Conservation (phyloP, 2,888 invertebrate genomes). For the Dorcus hopei region DNA sequence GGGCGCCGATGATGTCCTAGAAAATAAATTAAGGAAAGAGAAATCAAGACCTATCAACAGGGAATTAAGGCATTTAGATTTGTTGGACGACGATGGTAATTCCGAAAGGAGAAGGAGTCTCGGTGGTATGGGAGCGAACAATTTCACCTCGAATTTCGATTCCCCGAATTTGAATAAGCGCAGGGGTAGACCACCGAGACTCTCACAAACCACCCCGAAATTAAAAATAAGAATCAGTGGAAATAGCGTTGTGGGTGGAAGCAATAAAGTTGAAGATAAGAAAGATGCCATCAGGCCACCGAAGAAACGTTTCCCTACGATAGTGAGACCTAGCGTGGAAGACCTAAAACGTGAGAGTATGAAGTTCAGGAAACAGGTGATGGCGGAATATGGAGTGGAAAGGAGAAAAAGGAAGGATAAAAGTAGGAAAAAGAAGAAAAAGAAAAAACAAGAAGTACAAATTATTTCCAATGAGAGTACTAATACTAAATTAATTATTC, state of each 20-base stretch:
- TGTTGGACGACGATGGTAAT: constrained; percentile 58
- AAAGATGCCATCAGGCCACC: constrained; percentile 66
- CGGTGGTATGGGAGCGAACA: constrained; percentile 49
- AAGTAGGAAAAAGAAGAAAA: constrained; percentile 58
- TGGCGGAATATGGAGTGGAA: constrained; percentile 77
- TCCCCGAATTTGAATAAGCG: constrained; percentile 36
- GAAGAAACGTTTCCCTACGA: constrained; percentile 70
- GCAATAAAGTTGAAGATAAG: constrained; percentile 49
- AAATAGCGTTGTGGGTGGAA: constrained; percentile 51
- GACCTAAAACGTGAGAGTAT: constrained; percentile 81
- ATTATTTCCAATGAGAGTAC: constrained; percentile 56
- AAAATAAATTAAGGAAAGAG: constrained; percentile 65
- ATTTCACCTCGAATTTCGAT: constrained; percentile 34
- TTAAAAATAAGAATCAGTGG: constrained; percentile 64
- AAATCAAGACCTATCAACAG: constrained; percentile 55
- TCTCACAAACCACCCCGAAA: constrained; percentile 57
- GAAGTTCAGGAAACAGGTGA: constrained; percentile 80
- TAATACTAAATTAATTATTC: constrained; percentile 56
- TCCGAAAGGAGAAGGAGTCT: constrained; percentile 49
- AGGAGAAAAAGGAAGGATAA: constrained; percentile 55
- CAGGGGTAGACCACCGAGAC: constrained; percentile 44
- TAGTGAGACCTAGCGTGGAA: constrained; percentile 70
- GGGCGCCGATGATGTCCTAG: constrained; percentile 51
- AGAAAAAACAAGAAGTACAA: constrained; percentile 52
- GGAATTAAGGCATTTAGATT: constrained; percentile 64